Conservation (phyloP, 2,888 invertebrate genomes). For the Andrena haemorrhoa region DNA sequence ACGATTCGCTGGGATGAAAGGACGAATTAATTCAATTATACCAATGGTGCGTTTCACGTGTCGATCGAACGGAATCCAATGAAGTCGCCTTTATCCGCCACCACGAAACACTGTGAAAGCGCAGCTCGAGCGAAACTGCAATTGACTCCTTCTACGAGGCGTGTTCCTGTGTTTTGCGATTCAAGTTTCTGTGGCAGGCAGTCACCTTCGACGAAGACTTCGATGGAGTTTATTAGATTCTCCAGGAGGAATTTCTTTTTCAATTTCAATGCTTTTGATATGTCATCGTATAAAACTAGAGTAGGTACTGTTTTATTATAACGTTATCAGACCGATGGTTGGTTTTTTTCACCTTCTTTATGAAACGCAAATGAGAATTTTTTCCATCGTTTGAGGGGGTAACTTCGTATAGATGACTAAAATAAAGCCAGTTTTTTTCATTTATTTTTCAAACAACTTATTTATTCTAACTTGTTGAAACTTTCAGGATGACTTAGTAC, state of each 20-base stretch:
- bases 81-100: constrained; percentile 1
- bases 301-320: no score
- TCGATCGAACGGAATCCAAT: not conserved
- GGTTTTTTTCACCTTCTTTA: no score
- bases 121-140: constrained; percentile 5
- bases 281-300: not conserved
- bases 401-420: no score
- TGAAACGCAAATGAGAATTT: no score
- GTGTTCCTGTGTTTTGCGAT: not conserved
- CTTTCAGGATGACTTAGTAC: no score
- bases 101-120: constrained; percentile 2
- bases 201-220: not conserved
- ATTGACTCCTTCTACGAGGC: constrained; percentile 5
- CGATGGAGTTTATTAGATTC: not conserved
- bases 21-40: constrained; percentile 57
- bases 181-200: constrained; percentile 7
- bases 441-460: no score
- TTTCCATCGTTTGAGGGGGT: no score
- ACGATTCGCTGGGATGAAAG: constrained; percentile 55
- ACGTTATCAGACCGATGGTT: no score
- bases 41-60: not conserved
- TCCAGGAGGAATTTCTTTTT: not conserved
- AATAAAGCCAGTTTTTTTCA: no score
- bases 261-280: constrained; percentile 3
- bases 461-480: no score